Conservation (phyloP, 2,888 invertebrate species). For the Hyalella azteca region DNA sequence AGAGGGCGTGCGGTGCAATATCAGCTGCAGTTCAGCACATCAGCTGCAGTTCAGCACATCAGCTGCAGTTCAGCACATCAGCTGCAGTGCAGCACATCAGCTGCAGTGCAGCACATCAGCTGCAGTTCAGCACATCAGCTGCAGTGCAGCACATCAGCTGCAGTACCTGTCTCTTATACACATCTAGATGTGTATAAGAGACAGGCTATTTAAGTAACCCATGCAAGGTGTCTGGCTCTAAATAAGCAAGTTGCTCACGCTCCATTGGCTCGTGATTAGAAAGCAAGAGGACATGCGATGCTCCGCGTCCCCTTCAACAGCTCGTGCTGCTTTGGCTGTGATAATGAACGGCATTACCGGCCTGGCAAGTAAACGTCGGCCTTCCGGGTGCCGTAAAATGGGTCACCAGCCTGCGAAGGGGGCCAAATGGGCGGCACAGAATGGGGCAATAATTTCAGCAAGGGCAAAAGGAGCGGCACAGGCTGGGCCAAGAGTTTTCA, state of each 20-base stretch:
- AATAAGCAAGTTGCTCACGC: constrained; percentile 10
- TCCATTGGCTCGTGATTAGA: constrained; percentile 8
- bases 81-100: too few species aligned
- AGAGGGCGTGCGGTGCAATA: too few species aligned
- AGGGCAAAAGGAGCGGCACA: not conserved
- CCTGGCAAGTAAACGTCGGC: not conserved
- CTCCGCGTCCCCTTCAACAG: constrained; percentile 8
- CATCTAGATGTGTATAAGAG: not conserved
- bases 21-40: too few species aligned
- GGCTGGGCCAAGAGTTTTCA: not conserved
- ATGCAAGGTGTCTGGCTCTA: not conserved
- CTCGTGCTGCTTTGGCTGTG: too few species aligned
- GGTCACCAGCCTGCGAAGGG: not conserved
- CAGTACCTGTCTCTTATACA: too few species aligned
- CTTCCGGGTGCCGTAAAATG: not conserved
- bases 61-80: too few species aligned
- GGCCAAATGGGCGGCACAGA: not conserved
- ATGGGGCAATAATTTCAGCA: not conserved
- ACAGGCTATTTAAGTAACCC: not conserved
- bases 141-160: too few species aligned
- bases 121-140: not conserved
- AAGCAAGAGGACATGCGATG: constrained; percentile 15
- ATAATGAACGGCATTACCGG: not conserved
- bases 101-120: not conserved
- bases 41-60: too few species aligned